phyloP scores from a whole-genome alignment of 2,888 invertebrate genomes.

The Megastigmus dorsalis region DNA sequence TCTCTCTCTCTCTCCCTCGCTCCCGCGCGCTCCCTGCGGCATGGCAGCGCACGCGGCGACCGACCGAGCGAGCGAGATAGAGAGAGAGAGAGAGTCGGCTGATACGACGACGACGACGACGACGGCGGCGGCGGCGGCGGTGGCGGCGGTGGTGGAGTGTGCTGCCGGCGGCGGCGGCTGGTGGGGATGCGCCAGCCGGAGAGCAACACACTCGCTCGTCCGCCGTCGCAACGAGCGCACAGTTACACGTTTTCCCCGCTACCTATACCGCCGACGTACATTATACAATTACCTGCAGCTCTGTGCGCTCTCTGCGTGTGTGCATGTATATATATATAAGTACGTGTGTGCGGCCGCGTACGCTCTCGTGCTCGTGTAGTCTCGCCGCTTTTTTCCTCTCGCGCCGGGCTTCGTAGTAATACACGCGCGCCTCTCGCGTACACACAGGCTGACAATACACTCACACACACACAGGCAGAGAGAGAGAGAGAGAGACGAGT shows the following conservation, averaged over 20 bases:
- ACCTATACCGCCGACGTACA: background rate
- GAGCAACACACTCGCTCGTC: conserved; percentile 72
- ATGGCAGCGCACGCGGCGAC: conserved; percentile 30
- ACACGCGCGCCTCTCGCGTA: too few relatives aligned
- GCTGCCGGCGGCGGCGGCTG: conserved; percentile 23
- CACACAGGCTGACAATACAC: too few relatives aligned
- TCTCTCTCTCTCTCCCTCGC: conserved; percentile 46
- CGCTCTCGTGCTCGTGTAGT: too few relatives aligned
- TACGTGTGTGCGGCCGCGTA: too few relatives aligned
- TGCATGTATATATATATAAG: too few relatives aligned
- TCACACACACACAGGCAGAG: too few relatives aligned
- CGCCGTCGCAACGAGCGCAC: conserved; percentile 70
- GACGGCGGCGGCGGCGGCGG: conserved; percentile 50
- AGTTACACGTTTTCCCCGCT: conserved; percentile 13
- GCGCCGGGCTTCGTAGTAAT: too few relatives aligned
- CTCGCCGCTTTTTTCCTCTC: too few relatives aligned
- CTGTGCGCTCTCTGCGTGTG: conserved; percentile 8
- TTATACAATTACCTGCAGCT: too few relatives aligned
- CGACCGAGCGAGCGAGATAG: conserved; percentile 18
- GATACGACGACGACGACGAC: conserved; percentile 25
- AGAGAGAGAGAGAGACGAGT: too few relatives aligned
- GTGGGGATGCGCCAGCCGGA: conserved; percentile 63
- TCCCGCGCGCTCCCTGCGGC: conserved; percentile 25
- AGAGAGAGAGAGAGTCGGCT: conserved; percentile 2
- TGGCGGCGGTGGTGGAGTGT: conserved; percentile 36